Evolutionary conservation across 2,113 vertebrate genomes (phyloP), one percentile per base, ranked within the genome.

Genomic region (Apeltes quadracus): DNA sequence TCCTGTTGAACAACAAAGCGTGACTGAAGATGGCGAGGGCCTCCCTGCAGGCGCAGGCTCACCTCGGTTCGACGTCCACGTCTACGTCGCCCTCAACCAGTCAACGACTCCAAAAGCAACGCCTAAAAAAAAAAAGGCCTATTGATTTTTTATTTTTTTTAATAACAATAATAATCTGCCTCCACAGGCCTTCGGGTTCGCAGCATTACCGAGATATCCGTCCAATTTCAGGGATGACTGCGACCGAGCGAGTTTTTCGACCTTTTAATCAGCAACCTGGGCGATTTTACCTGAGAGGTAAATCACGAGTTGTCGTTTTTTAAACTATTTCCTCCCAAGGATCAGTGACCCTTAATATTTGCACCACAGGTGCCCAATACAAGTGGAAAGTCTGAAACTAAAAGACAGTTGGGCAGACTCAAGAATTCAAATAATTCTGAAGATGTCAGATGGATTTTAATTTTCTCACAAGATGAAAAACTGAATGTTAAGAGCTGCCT

Each of bases 211-310:
- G 77, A 55, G 38, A 81, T 82, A 81, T 85, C 68, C 64, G 58
- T 76, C 68, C 61, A 82, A 84, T 90, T 86, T 86, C 79, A 87
- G 76, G 85, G 81, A 76, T 82, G 76, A 71, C 39, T 83, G 78
- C 76, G 72, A 72, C 61, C 11, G 20, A 79, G 65, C 23, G 15
- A 64, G 61, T 78, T 16, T 25, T 73, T 62, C 1, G 58, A 50
- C 29, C 46, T 80, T 84, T 86, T 84, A 81, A 82, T 82, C 74
- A 71, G 62, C 51, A 70, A 83, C 82, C 74, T 46, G 55, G 61
- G 54, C 36, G 50, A 58, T 72, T 69, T 50, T 12, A n/a, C n/a
- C 51, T 34, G 20, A 14, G n/a, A 86, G 61, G n/a, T 55, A 61
- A n/a, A 69, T 86, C 65, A 72, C 20, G 46, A 41, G 18, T 36